A percentile compares a stretch with the other conserved stretches of the same genome.
Evolutionary conservation across 92 coral and sea anemone species (phyloP).

Genomic region (Bergia sp.): DNA sequence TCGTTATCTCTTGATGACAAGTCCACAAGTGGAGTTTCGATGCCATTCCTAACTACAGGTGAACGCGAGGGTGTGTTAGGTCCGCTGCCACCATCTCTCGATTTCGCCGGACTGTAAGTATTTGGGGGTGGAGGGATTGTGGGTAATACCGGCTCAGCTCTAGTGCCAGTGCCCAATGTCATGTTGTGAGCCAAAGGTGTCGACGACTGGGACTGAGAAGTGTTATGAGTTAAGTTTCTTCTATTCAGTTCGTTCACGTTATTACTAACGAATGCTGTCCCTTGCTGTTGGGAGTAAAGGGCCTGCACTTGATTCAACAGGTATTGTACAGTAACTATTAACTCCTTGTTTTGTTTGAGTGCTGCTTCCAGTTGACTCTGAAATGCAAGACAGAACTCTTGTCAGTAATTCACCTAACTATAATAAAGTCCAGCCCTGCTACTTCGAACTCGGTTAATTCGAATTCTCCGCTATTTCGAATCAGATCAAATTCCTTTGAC

Average conservation of each 20-base stretch:
- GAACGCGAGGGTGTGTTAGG: conserved; percentile 16
- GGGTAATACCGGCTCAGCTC: conserved; percentile 71
- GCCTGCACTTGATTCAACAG: conserved; percentile 85
- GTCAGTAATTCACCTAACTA: too few relatives aligned
- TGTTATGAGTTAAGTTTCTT: conserved; percentile 14
- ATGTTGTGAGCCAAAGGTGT: conserved; percentile 38
- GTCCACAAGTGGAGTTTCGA: conserved; percentile 53
- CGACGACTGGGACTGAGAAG: conserved; percentile 44
- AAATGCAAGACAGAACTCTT: not conserved
- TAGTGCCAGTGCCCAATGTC: conserved; percentile 42
- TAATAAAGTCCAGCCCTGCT: too few relatives aligned
- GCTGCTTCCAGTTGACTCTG: conserved; percentile 91
- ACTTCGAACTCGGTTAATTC: too few relatives aligned
- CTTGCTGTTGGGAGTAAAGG: conserved; percentile 54
- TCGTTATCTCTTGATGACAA: conserved; percentile 65
- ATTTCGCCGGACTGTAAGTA: conserved; percentile 66
- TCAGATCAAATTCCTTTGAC: too few relatives aligned
- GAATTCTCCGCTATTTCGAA: too few relatives aligned
- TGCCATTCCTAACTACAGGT: conserved; percentile 24
- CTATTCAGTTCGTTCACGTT: conserved; percentile 50
- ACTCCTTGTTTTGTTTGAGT: conserved; percentile 87
- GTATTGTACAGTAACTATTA: conserved; percentile 82
- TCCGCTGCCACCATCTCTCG: conserved; percentile 54
- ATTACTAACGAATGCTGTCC: not conserved
- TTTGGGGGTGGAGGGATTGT: conserved; percentile 77